Conservation (phyloP, 2,113 vertebrate species). For the Trachemys scripta region DNA sequence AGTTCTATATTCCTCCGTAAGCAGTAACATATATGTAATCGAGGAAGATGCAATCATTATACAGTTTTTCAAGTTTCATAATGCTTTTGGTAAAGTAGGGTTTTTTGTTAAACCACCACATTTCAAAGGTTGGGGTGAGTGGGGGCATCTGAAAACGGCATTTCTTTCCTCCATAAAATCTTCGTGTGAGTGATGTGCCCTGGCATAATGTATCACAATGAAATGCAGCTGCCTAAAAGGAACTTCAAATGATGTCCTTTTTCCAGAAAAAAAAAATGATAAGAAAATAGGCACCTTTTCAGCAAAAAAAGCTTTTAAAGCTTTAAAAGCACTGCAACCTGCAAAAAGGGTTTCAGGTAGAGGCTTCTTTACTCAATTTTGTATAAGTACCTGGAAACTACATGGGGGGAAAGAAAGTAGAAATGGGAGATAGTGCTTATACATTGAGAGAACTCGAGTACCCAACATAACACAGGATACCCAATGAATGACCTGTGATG, state of each 20-base stretch:
- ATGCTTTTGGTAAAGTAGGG: slow-evolving; percentile 37
- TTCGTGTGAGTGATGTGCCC: slow-evolving; percentile 68
- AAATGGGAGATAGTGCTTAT: slow-evolving; percentile 63
- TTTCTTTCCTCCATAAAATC: slow-evolving; percentile 56
- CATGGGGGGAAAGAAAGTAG: slow-evolving; percentile 64
- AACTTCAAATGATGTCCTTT: slow-evolving; percentile 68
- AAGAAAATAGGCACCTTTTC: slow-evolving; percentile 74
- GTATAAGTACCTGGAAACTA: slow-evolving; percentile 68
- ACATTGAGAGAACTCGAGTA: slow-evolving; percentile 33
- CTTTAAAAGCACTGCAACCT: slow-evolving; percentile 58
- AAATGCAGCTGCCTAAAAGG: slow-evolving; percentile 70
- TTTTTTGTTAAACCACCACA: slow-evolving; percentile 24
- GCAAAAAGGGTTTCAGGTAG: slow-evolving; percentile 68
- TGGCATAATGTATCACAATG: slow-evolving; percentile 68
- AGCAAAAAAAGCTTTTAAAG: slow-evolving; percentile 73
- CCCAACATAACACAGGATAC: slow-evolving; percentile 7
- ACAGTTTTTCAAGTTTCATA: slow-evolving; percentile 16
- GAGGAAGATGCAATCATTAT: slow-evolving; percentile 39
- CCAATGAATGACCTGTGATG: slow-evolving; percentile 11
- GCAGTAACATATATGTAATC: slow-evolving; percentile 46
- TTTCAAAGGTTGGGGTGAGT: slow-evolving; percentile 40
- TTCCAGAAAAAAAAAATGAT: slow-evolving; percentile 49
- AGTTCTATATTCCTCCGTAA: slow-evolving; percentile 22
- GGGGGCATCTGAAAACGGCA: slow-evolving; percentile 41
- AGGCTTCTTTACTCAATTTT: slow-evolving; percentile 72